Percentiles rank a stretch among this genome's conserved stretches.
These are phyloP conservation scores for Nansenia antarctica DNA, from an alignment of 2,113 vertebrate genomes.

Conservation along the genomic window DNA sequence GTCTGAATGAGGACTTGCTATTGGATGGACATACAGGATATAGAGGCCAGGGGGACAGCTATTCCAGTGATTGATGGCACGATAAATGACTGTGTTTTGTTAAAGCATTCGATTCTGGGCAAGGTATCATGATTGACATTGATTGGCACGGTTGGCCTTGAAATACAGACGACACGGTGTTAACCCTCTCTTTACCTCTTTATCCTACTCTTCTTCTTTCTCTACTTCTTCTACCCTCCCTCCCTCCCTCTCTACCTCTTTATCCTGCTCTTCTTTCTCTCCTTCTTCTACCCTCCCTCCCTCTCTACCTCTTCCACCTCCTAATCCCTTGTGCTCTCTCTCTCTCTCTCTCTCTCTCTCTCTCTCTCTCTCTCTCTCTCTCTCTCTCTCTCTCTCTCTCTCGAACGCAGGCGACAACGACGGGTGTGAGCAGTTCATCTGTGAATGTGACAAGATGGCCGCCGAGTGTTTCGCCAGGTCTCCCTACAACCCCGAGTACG, in stretches of 20 bases:
- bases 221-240: background rate
- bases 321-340: too few relatives aligned
- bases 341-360: background rate
- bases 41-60: too few relatives aligned
- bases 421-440: conserved; percentile 80
- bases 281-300: background rate
- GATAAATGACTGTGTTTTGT: too few relatives aligned
- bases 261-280: background rate
- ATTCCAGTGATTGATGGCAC: too few relatives aligned
- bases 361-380: background rate
- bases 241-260: background rate
- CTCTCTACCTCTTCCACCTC: too few relatives aligned
- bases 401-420: conserved; percentile 70
- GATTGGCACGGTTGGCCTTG: too few relatives aligned
- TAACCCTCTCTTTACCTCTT: background rate
- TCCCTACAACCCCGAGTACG: conserved; percentile 60
- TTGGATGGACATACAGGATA: too few relatives aligned
- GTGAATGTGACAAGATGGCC: conserved; percentile 84
- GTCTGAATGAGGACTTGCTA: too few relatives aligned
- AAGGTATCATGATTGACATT: too few relatives aligned
- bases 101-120: too few relatives aligned
- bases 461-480: conserved; percentile 80
- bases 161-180: background rate
- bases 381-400: background rate
- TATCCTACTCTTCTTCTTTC: background rate